Percentiles rank a stretch among this genome's conserved stretches.
Conservation (phyloP, 2,797 vertebrate genomes). For the Enteromius anoplus region DNA sequence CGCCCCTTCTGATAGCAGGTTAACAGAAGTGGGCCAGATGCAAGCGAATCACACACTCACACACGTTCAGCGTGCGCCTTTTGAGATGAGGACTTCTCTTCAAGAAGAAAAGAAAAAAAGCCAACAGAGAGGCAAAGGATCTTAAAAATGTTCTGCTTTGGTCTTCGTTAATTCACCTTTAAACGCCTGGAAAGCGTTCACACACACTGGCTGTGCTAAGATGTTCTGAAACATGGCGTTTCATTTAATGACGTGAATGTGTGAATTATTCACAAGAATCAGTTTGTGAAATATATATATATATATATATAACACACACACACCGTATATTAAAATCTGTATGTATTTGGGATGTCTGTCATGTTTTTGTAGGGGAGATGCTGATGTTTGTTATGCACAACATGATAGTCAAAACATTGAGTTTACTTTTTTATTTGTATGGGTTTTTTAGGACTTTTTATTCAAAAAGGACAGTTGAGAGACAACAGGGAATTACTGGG, state of each 20-base stretch:
- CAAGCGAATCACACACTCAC: conserved; percentile 51
- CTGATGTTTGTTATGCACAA: background rate
- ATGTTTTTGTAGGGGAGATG: conserved; percentile 3
- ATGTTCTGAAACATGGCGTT: conserved; percentile 3
- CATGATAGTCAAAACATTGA: background rate
- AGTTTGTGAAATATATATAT: background rate
- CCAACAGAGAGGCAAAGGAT: conserved; percentile 18
- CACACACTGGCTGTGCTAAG: conserved; percentile 3
- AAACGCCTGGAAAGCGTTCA: conserved; percentile 18
- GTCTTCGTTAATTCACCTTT: conserved; percentile 36
- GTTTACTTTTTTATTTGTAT: background rate
- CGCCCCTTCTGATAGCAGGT: conserved; percentile 63
- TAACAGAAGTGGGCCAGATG: conserved; percentile 65
- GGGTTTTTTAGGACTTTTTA: no score
- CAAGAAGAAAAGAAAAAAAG: conserved; percentile 16
- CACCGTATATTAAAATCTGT: background rate
- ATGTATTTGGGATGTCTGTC: background rate
- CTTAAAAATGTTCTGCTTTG: conserved; percentile 38
- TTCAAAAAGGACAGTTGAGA: no score
- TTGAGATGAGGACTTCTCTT: conserved; percentile 38
- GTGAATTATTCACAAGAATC: conserved; percentile 19
- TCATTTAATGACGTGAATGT: conserved; percentile 15
- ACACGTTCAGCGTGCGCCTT: conserved; percentile 34
- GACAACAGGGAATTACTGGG: no score
- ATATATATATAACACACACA: no score